Percentiles rank a stretch among this genome's conserved stretches.
Conservation (phyloP, 2,888 invertebrate genomes). For the Oeneis ivallda region DNA sequence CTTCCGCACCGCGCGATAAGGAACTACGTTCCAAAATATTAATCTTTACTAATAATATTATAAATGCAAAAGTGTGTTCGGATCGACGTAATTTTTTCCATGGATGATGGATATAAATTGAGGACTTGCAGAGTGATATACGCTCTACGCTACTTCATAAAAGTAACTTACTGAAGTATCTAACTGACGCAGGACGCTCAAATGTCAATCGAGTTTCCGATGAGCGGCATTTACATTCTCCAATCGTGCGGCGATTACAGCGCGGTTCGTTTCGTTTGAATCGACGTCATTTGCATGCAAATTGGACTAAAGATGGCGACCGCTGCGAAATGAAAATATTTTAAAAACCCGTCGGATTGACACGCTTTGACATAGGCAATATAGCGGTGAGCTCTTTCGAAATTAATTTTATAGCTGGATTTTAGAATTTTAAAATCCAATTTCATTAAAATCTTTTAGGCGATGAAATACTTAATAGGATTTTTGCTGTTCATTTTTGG, state of each 20-base stretch:
- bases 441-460: not conserved
- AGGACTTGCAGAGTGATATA: no score
- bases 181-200: not conserved
- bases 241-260: slow-evolving; percentile 33
- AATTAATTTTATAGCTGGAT: not conserved
- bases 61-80: no score
- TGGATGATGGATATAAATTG: no score
- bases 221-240: slow-evolving; percentile 32
- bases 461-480: not conserved
- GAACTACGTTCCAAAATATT: no score
- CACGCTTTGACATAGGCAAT: slow-evolving; percentile 11
- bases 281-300: slow-evolving; percentile 37
- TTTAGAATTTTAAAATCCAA: slow-evolving; percentile 2
- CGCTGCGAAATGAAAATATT: slow-evolving; percentile 31
- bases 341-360: slow-evolving; percentile 15
- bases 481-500: not conserved
- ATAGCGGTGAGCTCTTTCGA: slow-evolving; percentile 1
- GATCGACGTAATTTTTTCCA: no score
- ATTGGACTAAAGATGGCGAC: slow-evolving; percentile 35
- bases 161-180: no score
- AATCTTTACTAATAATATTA: no score
- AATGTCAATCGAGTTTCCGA: slow-evolving; percentile 13
- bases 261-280: slow-evolving; percentile 34
- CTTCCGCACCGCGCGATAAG: no score
- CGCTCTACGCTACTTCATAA: no score